Conservation (phyloP, 1,140 invertebrate species). For the Sesamia nonagrioides region DNA sequence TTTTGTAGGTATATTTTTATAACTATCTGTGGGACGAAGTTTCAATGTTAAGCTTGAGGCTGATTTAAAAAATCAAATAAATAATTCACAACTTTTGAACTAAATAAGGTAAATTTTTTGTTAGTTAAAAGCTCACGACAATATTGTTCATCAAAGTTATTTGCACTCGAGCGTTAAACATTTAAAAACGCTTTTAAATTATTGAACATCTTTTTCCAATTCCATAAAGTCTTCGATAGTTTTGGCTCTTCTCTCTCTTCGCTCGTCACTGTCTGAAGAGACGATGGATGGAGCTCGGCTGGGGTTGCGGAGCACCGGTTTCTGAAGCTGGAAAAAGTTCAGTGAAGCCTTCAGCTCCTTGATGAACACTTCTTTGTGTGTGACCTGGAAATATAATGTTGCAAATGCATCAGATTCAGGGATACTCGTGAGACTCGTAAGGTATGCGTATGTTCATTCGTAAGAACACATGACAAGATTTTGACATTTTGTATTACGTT, state of each 20-base stretch:
- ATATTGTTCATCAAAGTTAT: background rate
- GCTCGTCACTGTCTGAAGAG: conserved; percentile 50
- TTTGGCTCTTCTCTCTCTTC: conserved; percentile 52
- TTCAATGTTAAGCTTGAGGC: background rate
- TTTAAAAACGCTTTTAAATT: background rate
- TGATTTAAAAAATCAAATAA: too few species aligned
- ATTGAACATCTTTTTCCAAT: conserved; percentile 71
- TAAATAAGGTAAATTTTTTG: background rate
- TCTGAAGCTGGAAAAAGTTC: conserved; percentile 80
- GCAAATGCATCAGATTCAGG: background rate
- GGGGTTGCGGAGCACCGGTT: conserved; percentile 79
- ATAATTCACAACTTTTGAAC: too few species aligned
- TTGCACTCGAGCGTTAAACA: background rate
- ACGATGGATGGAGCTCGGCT: conserved; percentile 73
- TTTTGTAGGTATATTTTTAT: too few species aligned
- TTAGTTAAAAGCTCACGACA: conserved; percentile 9
- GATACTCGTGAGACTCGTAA: background rate
- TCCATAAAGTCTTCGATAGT: conserved; percentile 75
- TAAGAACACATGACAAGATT: too few species aligned
- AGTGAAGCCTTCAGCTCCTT: conserved; percentile 78
- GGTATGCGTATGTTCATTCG: too few species aligned
- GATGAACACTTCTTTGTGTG: conserved; percentile 79
- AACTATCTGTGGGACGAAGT: background rate
- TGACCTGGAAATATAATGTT: conserved; percentile 67
- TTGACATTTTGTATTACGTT: too few species aligned